Evolutionary conservation across 2,797 vertebrate genomes (phyloP).

Genomic region (Acipenser oxyrinchus): DNA sequence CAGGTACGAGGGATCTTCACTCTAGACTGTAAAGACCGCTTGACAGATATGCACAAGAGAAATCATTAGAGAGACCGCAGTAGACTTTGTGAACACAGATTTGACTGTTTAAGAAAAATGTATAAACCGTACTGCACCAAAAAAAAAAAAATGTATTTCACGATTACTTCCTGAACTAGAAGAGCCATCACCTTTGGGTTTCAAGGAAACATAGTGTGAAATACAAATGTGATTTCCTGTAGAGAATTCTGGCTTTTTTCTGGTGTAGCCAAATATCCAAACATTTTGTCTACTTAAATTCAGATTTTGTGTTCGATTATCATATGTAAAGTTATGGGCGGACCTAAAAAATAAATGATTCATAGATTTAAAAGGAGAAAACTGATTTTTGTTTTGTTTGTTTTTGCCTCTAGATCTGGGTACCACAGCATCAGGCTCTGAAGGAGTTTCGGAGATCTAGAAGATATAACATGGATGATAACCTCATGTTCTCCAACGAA

Average conservation of each 20-base stretch:
- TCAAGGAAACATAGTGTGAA: too few relatives aligned
- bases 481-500: slow-evolving; percentile 2
- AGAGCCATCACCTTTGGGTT: too few relatives aligned
- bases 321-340: neutral
- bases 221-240: too few relatives aligned
- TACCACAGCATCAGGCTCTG: neutral
- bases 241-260: neutral
- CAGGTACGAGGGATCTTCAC: slow-evolving; percentile 23
- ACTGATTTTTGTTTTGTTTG: too few relatives aligned
- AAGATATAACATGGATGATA: slow-evolving; percentile 6
- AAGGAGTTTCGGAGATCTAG: neutral
- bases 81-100: too few relatives aligned
- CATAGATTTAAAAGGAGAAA: neutral
- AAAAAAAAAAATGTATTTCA: too few relatives aligned
- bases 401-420: neutral
- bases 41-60: too few relatives aligned
- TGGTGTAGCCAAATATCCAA: neutral
- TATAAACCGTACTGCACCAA: too few relatives aligned
- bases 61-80: too few relatives aligned
- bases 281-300: neutral
- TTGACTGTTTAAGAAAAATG: too few relatives aligned
- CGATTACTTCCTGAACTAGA: too few relatives aligned
- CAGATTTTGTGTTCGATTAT: neutral
- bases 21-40: too few relatives aligned
- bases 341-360: neutral